A percentile compares a stretch with the other conserved stretches of the same genome.
phyloP scores from a whole-genome alignment of 2,797 vertebrate genomes.

The Pygocentrus nattereri region DNA sequence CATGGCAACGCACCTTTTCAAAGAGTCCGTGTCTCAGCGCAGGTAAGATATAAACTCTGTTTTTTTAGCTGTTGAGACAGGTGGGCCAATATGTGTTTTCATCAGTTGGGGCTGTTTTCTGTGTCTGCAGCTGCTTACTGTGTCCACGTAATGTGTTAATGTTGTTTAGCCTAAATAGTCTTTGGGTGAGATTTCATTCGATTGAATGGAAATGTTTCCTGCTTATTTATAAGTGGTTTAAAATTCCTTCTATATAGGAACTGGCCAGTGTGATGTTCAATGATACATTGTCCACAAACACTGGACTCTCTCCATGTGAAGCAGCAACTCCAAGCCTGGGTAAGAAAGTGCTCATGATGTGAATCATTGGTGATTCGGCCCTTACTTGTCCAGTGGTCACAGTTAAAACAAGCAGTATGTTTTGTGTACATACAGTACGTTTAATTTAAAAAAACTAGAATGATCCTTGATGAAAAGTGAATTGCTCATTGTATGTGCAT shows the following conservation, averaged over 20 bases:
- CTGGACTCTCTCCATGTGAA: conserved; percentile 48
- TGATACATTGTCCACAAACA: conserved; percentile 72
- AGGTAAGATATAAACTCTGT: conserved; percentile 75
- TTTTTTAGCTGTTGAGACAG: background rate
- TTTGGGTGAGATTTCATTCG: background rate
- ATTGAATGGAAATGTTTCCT: background rate
- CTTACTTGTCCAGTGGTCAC: background rate
- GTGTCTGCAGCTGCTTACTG: background rate
- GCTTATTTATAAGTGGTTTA: background rate
- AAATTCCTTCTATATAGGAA: conserved; percentile 70
- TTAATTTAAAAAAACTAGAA: background rate
- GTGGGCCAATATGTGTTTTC: background rate
- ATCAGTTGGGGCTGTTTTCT: background rate
- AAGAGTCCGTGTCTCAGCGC: conserved; percentile 88
- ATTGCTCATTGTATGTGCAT: too few relatives aligned
- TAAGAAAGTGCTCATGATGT: conserved; percentile 55
- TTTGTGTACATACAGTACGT: background rate
- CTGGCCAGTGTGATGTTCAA: conserved; percentile 87
- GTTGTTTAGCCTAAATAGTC: background rate
- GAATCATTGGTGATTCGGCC: background rate
- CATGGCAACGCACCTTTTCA: conserved; percentile 91
- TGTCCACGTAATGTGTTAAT: background rate
- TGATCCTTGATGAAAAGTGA: too few relatives aligned
- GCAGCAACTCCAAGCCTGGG: conserved; percentile 65
- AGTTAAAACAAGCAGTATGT: background rate